Evolutionary conservation across 1,140 invertebrate genomes (phyloP).

Genomic region (Hetaerina americana): DNA sequence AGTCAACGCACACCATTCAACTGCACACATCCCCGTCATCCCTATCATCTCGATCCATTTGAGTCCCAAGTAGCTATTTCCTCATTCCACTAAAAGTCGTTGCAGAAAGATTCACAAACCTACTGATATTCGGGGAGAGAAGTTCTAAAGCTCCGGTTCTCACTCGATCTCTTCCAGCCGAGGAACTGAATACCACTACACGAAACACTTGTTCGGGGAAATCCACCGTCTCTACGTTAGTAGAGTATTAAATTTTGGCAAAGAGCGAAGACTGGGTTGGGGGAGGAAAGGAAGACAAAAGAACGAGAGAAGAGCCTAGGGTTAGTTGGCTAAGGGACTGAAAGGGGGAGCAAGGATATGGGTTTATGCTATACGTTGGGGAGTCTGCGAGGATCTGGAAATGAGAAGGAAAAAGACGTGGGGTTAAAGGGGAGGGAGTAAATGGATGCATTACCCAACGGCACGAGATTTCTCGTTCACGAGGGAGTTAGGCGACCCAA

Average conservation of each 20-base stretch:
- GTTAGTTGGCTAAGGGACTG: no score
- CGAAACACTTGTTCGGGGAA: neutral
- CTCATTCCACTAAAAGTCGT: no score
- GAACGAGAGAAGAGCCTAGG: no score
- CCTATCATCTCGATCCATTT: no score
- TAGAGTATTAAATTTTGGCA: neutral
- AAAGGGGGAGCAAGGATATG: no score
- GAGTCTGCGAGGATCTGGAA: no score
- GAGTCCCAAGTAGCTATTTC: no score
- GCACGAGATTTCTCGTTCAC: neutral
- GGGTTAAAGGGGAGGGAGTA: neutral
- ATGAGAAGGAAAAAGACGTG: neutral
- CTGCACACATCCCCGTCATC: no score
- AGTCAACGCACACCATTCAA: no score
- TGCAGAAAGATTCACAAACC: no score
- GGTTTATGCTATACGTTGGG: no score
- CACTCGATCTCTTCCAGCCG: neutral
- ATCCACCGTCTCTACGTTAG: neutral
- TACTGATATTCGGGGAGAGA: neutral
- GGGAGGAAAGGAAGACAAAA: no score
- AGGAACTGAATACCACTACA: neutral
- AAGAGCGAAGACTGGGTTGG: neutral
- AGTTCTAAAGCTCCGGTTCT: neutral
- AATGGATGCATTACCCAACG: neutral
- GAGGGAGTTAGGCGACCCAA: neutral